Base-by-base conservation (phyloP, 1,140 invertebrate genomes). In the Leptinotarsa texana region DNA sequence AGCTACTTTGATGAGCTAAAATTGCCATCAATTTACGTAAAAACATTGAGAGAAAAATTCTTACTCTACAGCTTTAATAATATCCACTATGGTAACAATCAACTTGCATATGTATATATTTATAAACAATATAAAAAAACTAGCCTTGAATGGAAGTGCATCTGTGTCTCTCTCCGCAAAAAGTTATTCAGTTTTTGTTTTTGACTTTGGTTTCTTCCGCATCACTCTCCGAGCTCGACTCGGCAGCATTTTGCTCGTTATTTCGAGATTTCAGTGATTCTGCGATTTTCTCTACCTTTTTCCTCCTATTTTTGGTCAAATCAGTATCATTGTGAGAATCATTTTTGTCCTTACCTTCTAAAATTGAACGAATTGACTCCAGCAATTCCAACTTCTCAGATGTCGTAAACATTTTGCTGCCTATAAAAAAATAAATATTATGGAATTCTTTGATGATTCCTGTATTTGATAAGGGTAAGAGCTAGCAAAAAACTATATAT, bases 401-500 rank as follows among this genome's bases (percentile, higher is more conserved):
- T 49, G 85, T 83, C 81, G 88, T 88, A 72, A 88, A 89, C 77
- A 88, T 83, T 85, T 92, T 92, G 66, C 87, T 89, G 83, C 91
- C 91, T 92, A 85, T 78, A 86, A 87, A 77, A 57, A 57, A 57
- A 57, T 17, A 0, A 17, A 18, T n/a, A 75, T 42, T 42, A 42
- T 42, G 11, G 0, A 42, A 42, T 42, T 42, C 8, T 11, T 11
- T 11, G 33, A 42, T 42, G 8, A 3, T 42, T 2, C 8, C 8
- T 11, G 8, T 42, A 42, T 42, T 33, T 2, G 33, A 33, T 6
- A n/a, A n/a, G n/a, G n/a, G n/a, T n/a, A n/a, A n/a, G n/a, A n/a
- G n/a, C n/a, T n/a, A n/a, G n/a, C n/a, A n/a, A n/a, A n/a, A n/a
- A n/a, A n/a, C n/a, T n/a, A n/a, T n/a, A n/a, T n/a, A n/a, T n/a